phyloP scores from a whole-genome alignment of 30 jellyfish, hydroid and myxozoan genomes.

The Phacellophora camtschatica region DNA sequence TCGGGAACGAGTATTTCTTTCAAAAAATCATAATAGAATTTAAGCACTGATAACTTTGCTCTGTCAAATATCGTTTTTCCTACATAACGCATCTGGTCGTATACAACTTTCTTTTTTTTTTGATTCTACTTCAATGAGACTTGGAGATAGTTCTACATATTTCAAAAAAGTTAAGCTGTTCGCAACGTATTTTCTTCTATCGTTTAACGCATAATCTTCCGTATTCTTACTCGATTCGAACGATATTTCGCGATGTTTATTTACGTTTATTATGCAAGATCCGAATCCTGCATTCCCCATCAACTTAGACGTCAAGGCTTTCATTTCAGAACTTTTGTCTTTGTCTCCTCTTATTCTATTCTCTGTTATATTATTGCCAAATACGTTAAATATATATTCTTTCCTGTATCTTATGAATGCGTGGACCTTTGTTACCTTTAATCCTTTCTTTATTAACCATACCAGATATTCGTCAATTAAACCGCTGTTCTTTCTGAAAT shows the following conservation, averaged over 20 bases:
- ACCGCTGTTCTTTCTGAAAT: not conserved
- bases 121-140: not conserved
- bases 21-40: too few species aligned
- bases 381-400: not conserved
- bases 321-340: not conserved
- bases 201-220: too few species aligned
- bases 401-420: not conserved
- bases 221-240: too few species aligned
- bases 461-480: not conserved
- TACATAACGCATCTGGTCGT: too few species aligned
- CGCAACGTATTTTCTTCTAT: not conserved
- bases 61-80: not conserved
- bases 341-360: not conserved
- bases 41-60: too few species aligned
- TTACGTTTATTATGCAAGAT: too few species aligned
- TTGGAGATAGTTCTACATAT: not conserved
- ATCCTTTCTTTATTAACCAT: not conserved
- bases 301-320: too few species aligned
- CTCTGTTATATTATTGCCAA: too few species aligned
- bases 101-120: not conserved
- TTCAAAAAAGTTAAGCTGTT: not conserved
- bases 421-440: not conserved
- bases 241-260: too few species aligned
- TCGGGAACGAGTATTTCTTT: not conserved
- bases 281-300: too few species aligned